Base-by-base conservation (phyloP, 2,113 vertebrate species). In the Formicarius rufipectus region DNA sequence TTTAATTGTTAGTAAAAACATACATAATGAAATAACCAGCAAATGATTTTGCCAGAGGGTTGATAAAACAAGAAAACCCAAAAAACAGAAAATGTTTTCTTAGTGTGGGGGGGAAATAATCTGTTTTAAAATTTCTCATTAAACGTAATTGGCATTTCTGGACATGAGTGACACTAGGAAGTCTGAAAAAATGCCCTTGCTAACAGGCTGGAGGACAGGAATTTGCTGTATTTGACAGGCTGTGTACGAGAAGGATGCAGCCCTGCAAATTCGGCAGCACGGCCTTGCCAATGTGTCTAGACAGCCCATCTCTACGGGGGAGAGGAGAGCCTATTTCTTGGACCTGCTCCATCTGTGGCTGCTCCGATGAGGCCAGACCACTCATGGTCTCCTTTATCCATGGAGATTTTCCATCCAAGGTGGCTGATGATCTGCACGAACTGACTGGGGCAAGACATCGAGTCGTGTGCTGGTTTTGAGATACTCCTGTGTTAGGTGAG, bases 281-380 rank as follows among this genome's bases (percentile, higher is more conserved):
- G 3, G 83, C 90, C 67, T 84, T 96, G 96, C 96, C 95, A 96
- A 79, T 39, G 86, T 73, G 95, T 97, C 96, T 96, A 96, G 96
- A 97, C 93, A 91, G 92, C 73, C 76, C 96, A 90, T 90, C 90
- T 93, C 95, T 73, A 59, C 2, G 5, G 77, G 75, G 80, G 88
- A 89, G 83, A 95, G 85, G 33, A 75, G 49, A 81, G 64, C 83
- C 93, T 72, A 52, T 86, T 89, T 52, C 83, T 92, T 97, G 95
- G 96, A 78, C 56, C 80, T 3, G 9, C 69, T 96, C 93, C 93
- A 96, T 52, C 72, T 9, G 39, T 30, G 72, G 52, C 93, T 86
- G 76, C 80, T 93, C 58, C 2, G 4, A 3, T 69, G 87, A 91
- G 90, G 94, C 53, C 42, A 60, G 83, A 80, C 52, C 83, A 45